Evolutionary conservation across 2,888 invertebrate species (phyloP).

Genomic region (Gnatocerus cornutus): DNA sequence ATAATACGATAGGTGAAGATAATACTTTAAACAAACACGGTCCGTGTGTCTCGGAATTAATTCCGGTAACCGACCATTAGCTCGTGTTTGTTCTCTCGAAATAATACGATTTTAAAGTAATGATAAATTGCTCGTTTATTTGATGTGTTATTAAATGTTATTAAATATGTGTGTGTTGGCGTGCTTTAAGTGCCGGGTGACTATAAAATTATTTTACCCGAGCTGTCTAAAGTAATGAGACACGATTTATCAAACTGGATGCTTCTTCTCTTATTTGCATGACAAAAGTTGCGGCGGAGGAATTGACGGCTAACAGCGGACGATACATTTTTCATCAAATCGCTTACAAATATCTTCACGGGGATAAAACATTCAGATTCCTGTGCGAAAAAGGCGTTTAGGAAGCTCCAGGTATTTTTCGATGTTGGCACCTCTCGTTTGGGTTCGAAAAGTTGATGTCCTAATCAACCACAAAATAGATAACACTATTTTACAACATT

Average conservation of each 20-base stretch:
- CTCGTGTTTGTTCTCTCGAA: conserved; percentile 42
- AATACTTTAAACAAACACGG: conserved; percentile 37
- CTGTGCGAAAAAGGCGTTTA: no score
- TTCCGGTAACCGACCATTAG: conserved; percentile 41
- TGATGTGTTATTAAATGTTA: conserved; percentile 50
- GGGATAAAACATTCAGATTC: no score
- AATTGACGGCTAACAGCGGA: conserved; percentile 6
- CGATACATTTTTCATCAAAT: conserved; percentile 1
- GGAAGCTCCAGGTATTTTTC: no score
- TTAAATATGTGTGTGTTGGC: conserved; percentile 50
- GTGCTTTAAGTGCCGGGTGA: conserved; percentile 39
- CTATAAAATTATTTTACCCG: conserved; percentile 45
- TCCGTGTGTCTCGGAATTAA: conserved; percentile 39
- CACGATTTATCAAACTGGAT: conserved; percentile 46
- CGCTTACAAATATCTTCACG: background rate
- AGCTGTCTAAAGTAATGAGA: conserved; percentile 46
- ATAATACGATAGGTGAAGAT: conserved; percentile 47
- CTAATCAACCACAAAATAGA: no score
- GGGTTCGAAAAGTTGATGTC: no score
- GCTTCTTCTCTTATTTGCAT: conserved; percentile 19
- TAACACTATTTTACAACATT: no score
- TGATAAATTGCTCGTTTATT: conserved; percentile 50
- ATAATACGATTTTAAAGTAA: conserved; percentile 45
- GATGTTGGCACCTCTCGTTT: no score
- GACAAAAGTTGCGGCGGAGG: conserved; percentile 8